Conservation (phyloP, 2,888 invertebrate species). For the Sinopyrophorus schimmeli region DNA sequence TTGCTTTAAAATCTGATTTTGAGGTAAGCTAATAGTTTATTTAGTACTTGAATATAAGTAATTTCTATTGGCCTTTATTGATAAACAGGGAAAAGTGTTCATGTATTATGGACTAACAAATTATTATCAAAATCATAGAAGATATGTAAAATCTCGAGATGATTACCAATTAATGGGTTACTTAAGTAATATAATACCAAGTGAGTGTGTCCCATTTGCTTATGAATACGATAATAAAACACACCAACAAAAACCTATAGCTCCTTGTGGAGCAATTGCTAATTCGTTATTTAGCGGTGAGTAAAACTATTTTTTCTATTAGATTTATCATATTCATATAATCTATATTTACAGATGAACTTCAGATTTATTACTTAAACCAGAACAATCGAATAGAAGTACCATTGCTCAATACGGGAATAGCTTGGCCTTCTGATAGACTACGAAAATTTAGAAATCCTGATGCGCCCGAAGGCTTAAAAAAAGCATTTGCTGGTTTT, state of each 20-base stretch:
- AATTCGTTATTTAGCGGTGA: constrained; percentile 96
- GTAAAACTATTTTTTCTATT: too few relatives aligned
- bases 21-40: constrained; percentile 53
- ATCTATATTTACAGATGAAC: constrained; percentile 41
- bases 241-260: constrained; percentile 66
- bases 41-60: too few relatives aligned
- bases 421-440: constrained; percentile 97
- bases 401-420: constrained; percentile 78
- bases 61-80: constrained; percentile 44
- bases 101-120: constrained; percentile 98
- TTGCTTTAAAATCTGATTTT: constrained; percentile 71
- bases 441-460: constrained; percentile 88
- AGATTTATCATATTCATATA: too few relatives aligned
- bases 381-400: constrained; percentile 53
- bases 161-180: constrained; percentile 91
- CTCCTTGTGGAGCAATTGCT: constrained; percentile 98
- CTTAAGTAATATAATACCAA: constrained; percentile 65
- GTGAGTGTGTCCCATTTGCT: constrained; percentile 85
- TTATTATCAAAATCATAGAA: constrained; percentile 98
- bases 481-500: constrained; percentile 67
- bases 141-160: constrained; percentile 94
- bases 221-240: constrained; percentile 46
- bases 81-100: constrained; percentile 88
- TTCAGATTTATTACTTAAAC: constrained; percentile 41
- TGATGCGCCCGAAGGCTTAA: constrained; percentile 49